phyloP scores from a whole-genome alignment of 1,140 invertebrate species.

The Pogonognathellus flavescens region DNA sequence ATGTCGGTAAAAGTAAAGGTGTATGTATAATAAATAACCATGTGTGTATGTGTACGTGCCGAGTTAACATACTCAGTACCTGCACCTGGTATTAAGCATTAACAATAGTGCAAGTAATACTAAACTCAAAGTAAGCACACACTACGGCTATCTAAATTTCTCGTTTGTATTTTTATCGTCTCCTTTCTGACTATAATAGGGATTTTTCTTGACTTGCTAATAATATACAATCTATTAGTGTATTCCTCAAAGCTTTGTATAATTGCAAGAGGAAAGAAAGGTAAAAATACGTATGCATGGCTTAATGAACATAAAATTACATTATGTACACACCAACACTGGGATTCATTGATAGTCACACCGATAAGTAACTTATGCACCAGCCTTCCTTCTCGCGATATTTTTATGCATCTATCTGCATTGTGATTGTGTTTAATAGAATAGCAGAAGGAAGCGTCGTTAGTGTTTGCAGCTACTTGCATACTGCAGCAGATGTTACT shows the following conservation, averaged over 20 bases:
- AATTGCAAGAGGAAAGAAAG: not conserved
- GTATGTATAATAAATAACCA: not conserved
- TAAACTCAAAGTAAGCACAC: not conserved
- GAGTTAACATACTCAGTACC: no score
- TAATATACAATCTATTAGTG: no score
- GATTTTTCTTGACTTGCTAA: slow-evolving; percentile 22
- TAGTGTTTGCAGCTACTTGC: not conserved
- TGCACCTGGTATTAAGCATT: no score
- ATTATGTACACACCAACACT: not conserved
- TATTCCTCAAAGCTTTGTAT: not conserved
- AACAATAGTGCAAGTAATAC: not conserved
- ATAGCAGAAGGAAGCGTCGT: no score
- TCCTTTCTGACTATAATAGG: not conserved
- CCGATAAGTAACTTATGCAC: slow-evolving; percentile 1
- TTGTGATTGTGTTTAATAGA: no score
- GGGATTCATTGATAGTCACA: not conserved
- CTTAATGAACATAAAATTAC: not conserved
- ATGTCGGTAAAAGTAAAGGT: not conserved
- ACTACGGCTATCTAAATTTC: not conserved
- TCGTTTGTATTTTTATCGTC: slow-evolving; percentile 43
- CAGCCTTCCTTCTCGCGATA: no score
- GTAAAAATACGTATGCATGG: not conserved
- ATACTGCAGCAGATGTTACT: slow-evolving; percentile 13
- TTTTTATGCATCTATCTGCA: no score
- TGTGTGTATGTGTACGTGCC: not conserved